Percentiles rank a stretch among this genome's conserved stretches.
These are phyloP conservation scores for Aeoliscus strigatus DNA, from an alignment of 2,797 vertebrate genomes.

Conservation along the genomic window DNA sequence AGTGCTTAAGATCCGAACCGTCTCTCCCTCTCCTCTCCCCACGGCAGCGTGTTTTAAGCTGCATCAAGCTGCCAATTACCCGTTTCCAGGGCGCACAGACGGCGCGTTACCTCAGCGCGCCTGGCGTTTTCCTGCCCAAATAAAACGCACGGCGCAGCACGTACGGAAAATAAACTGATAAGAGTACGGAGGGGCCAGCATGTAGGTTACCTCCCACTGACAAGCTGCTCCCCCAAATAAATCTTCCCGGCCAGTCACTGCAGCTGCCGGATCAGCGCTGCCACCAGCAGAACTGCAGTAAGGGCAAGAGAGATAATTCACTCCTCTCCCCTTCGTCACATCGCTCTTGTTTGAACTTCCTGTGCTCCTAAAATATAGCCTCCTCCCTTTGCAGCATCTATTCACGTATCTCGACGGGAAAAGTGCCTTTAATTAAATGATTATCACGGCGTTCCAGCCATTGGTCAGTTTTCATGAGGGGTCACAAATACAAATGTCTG, in stretches of 20 bases:
- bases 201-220: conserved; percentile 63
- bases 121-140: conserved; percentile 22
- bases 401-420: conserved; percentile 44
- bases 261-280: conserved; percentile 33
- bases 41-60: conserved; percentile 31
- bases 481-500: conserved; percentile 17
- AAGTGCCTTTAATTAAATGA: conserved; percentile 80
- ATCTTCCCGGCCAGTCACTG: conserved; percentile 50
- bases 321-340: conserved; percentile 27
- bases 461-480: conserved; percentile 81
- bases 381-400: conserved; percentile 4
- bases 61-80: conserved; percentile 33
- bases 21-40: conserved; percentile 14
- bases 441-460: conserved; percentile 80
- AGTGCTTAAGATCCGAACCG: conserved; percentile 24
- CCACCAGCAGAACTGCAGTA: conserved; percentile 41
- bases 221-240: conserved; percentile 40
- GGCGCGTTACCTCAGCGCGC: conserved; percentile 32
- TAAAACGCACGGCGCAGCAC: conserved; percentile 23
- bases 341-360: conserved; percentile 40
- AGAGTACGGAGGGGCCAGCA: conserved; percentile 33
- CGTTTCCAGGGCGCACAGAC: conserved; percentile 27
- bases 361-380: neutral
- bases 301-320: conserved; percentile 23
- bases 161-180: conserved; percentile 45